Percentiles rank a stretch among this genome's conserved stretches.
Evolutionary conservation across 2,113 vertebrate genomes (phyloP).

Genomic region (Okapia johnstoni): DNA sequence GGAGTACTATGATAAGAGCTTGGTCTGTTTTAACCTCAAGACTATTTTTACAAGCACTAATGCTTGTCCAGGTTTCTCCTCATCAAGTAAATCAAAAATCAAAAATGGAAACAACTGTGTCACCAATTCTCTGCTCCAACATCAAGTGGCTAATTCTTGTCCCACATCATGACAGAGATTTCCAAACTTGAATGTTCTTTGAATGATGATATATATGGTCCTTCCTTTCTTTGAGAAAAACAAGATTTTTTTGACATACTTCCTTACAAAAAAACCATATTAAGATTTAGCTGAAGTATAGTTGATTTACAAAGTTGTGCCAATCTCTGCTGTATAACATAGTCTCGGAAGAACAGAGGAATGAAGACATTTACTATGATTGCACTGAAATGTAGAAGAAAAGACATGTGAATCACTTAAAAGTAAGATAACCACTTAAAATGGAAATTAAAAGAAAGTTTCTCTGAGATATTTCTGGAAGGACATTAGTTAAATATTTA

Average conservation of each 20-base stretch:
- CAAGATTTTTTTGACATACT: neutral
- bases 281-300: neutral
- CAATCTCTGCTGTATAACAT: neutral
- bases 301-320: neutral
- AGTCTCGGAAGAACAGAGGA: neutral
- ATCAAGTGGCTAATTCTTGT: neutral
- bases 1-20: neutral
- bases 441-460: neutral
- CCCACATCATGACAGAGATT: neutral
- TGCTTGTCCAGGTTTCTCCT: neutral
- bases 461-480: conserved; percentile 1
- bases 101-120: neutral
- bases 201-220: neutral
- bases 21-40: neutral
- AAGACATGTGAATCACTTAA: neutral
- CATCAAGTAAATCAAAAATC: neutral
- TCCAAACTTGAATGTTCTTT: neutral
- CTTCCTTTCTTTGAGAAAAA: neutral
- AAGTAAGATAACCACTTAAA: conserved; percentile 2
- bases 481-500: neutral
- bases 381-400: neutral
- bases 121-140: neutral
- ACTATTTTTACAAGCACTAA: neutral
- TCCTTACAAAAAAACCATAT: neutral
- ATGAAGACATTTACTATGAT: neutral